Evolutionary conservation across 2,888 invertebrate genomes (phyloP), one percentile per base, ranked within the genome.

Genomic region (Stramonita haemastoma): DNA sequence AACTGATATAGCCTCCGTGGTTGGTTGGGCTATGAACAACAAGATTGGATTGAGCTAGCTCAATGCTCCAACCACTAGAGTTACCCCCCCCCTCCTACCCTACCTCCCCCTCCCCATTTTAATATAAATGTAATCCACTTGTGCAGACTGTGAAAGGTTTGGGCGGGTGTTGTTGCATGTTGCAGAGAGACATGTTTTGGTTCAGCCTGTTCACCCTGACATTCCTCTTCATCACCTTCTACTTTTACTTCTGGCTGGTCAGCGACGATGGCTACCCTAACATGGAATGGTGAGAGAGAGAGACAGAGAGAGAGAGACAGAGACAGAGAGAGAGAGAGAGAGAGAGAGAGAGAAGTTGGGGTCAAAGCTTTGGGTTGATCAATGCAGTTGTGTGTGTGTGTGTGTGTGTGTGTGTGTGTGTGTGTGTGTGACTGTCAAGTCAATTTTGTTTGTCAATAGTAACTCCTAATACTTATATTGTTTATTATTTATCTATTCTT

Each of bases 241-340:
- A 92, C 89, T 93, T 95, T 89, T 95, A 95, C 91, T 94, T 92
- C 91, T 93, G 93, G 92, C 87, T 95, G 66, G 91, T 95, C 34
- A 92, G 93, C 17, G 91, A 92, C 36, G 95, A 95, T 92, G 93
- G 94, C 91, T 92, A 89, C 85, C 91, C 93, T 86, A 73, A 91
- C 34, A 90, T 95, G 34, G 94, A 95, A 89, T 92, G 93, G 95
- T 95, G 19, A 79, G 79, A 17, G 26, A 66, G 26, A 66, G 66
- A 66, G 17, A 46, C 8, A 8, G 46, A 5, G 46, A 46, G 46
- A 46, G 46, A 46, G 46, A 66, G 66, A 60, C n/a, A n/a, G n/a
- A n/a, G n/a, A n/a, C n/a, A n/a, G n/a, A n/a, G 19, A 79, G 79
- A 17, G 26, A 66, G 26, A 66, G 66, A 66, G 17, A 46, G 2